A percentile compares a stretch with the other conserved stretches of the same genome.
Conservation (phyloP, 92 coral and sea anemone species). For the Siderastrea siderea region DNA sequence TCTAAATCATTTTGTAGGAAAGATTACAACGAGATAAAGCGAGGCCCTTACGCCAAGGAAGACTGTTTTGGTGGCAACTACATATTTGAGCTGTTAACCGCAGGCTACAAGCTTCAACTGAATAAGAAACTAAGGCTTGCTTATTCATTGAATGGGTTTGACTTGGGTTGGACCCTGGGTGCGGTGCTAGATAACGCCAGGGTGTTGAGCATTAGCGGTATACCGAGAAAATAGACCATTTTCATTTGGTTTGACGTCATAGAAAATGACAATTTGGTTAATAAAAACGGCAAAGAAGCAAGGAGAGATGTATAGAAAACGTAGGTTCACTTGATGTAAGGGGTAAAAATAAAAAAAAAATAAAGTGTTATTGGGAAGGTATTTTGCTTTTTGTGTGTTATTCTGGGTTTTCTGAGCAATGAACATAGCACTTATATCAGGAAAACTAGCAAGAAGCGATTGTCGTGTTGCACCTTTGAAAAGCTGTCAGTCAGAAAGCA, state of each 20-base stretch:
- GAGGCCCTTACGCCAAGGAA: not conserved
- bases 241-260: not conserved
- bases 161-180: conserved; percentile 68
- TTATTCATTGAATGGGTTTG: conserved; percentile 46
- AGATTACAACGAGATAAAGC: conserved; percentile 6
- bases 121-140: conserved; percentile 26
- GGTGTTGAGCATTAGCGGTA: not conserved
- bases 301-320: not conserved
- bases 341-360: no score
- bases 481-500: no score
- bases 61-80: conserved; percentile 57
- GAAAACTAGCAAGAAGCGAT: no score
- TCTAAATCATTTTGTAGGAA: not conserved
- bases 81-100: conserved; percentile 42
- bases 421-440: no score
- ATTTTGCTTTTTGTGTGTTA: no score
- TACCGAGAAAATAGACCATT: not conserved
- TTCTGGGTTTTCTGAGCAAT: no score
- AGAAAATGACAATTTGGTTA: no score
- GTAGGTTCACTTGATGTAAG: no score
- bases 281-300: not conserved
- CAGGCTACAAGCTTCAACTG: conserved; percentile 4
- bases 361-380: no score
- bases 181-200: conserved; percentile 38
- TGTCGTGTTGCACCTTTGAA: no score